Conservation (phyloP, 2,113 vertebrate species). For the Xyrauchen texanus region DNA sequence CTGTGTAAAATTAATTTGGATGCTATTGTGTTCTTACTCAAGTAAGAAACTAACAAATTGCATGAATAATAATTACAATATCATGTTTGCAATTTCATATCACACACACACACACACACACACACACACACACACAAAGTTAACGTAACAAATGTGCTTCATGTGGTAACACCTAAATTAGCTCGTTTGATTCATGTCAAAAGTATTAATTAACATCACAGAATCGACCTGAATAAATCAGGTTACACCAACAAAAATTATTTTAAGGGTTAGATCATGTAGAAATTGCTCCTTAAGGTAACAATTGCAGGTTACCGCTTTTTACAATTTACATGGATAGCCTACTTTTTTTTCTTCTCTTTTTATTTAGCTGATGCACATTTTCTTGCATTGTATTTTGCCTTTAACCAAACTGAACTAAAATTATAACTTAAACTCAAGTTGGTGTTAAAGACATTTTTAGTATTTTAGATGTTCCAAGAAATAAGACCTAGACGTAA, state of each 20-base stretch:
- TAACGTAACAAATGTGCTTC: no score
- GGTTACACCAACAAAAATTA: no score
- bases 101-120: neutral
- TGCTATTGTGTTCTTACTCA: neutral
- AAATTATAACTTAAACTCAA: neutral
- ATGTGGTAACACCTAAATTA: no score
- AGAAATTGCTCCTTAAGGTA: no score
- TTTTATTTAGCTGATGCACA: neutral
- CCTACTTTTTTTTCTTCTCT: no score
- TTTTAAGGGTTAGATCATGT: no score
- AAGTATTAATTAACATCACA: no score
- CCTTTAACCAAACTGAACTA: neutral
- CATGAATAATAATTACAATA: neutral
- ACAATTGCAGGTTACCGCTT: no score
- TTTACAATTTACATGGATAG: no score
- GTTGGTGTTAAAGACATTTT: neutral
- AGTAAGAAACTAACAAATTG: neutral
- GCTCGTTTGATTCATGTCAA: no score
- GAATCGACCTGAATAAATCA: no score
- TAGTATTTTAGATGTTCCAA: conserved; percentile 24
- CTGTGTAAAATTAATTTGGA: neutral
- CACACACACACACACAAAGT: neutral
- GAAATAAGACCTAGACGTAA: neutral
- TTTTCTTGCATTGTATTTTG: neutral
- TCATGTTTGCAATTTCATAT: neutral